These are phyloP conservation scores for Garrulus glandarius DNA, from an alignment of 2,797 vertebrate genomes.

Conservation along the genomic window DNA sequence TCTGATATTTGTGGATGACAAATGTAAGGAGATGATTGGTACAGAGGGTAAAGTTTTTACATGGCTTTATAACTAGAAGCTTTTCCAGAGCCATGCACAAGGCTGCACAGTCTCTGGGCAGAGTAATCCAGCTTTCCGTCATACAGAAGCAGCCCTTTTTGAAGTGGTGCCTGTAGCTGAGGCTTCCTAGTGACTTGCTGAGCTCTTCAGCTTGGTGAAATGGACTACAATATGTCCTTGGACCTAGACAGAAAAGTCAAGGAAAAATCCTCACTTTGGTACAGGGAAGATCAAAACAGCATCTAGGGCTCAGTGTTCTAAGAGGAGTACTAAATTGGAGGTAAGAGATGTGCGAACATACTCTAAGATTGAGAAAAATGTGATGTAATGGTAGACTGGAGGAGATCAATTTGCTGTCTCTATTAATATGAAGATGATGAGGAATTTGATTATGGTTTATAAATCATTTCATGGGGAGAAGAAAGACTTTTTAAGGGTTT, in stretches of 20 bases:
- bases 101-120: not conserved
- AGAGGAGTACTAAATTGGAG: not conserved
- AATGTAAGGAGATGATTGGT: not conserved
- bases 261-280: not conserved
- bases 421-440: slow-evolving; percentile 26
- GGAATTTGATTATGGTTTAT: slow-evolving; percentile 13
- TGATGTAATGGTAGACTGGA: not conserved
- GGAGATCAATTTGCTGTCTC: slow-evolving; percentile 1
- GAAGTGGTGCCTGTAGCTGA: not conserved
- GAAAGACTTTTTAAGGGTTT: slow-evolving; percentile 15
- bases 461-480: slow-evolving; percentile 14
- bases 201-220: not conserved
- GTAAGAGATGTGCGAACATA: not conserved
- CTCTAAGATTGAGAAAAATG: not conserved
- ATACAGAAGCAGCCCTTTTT: not conserved
- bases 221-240: not conserved
- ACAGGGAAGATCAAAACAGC: not conserved
- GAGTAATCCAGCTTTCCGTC: not conserved
- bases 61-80: not conserved
- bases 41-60: not conserved
- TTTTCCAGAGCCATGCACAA: not conserved
- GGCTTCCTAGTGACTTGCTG: not conserved
- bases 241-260: not conserved
- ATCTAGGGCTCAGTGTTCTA: not conserved
- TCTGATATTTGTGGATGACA: not conserved